These are phyloP conservation scores for Tetramorium alpestre DNA, from an alignment of 1,140 invertebrate species.

Conservation along the genomic window DNA sequence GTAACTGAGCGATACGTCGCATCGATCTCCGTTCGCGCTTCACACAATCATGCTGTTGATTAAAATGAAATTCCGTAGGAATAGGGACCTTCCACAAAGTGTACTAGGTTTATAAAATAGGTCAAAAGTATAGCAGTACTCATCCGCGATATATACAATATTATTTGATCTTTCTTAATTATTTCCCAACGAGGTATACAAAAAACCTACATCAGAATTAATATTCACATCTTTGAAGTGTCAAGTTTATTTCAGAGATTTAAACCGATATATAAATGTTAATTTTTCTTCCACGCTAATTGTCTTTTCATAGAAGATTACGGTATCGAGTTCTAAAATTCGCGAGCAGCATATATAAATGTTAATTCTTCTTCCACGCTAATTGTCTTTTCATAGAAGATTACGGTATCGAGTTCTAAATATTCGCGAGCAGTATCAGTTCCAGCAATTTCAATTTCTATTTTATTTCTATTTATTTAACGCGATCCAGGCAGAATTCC, in stretches of 20 bases:
- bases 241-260: neutral
- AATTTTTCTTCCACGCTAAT: neutral
- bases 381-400: neutral
- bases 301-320: neutral
- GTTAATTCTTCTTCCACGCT: neutral
- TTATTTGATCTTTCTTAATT: neutral
- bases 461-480: neutral
- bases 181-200: neutral
- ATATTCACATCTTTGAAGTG: neutral
- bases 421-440: neutral
- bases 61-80: constrained; percentile 39
- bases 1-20: constrained; percentile 52
- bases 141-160: neutral
- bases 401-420: neutral
- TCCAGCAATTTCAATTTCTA: neutral
- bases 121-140: neutral
- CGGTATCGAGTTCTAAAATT: neutral
- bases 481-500: too few species aligned
- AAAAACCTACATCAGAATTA: neutral
- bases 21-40: constrained; percentile 52
- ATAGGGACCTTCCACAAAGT: neutral
- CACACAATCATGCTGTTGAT: constrained; percentile 46
- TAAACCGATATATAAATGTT: neutral
- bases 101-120: neutral
- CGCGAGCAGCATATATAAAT: neutral